phyloP scores from a whole-genome alignment of 1,140 invertebrate species.

The Copidosoma floridanum region DNA sequence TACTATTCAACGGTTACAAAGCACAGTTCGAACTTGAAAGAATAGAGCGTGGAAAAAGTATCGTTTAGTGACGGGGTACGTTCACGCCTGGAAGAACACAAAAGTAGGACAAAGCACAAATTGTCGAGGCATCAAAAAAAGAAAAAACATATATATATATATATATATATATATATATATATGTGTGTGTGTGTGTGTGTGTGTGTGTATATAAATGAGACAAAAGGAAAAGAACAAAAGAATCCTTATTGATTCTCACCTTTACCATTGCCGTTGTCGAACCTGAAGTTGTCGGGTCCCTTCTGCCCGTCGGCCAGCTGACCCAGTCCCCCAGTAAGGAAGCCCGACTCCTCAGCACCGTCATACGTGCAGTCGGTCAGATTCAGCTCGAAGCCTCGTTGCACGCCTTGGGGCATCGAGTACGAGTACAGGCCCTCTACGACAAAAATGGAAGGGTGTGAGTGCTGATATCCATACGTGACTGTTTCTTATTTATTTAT shows the following conservation, averaged over 20 bases:
- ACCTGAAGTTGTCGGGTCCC: conserved; percentile 78
- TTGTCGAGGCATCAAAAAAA: no score
- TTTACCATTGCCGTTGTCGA: conserved; percentile 71
- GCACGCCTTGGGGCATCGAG: conserved; percentile 76
- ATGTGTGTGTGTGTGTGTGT: not conserved
- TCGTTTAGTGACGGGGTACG: no score
- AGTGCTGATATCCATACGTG: no score
- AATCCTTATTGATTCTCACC: conserved; percentile 53
- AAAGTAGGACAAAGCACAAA: no score
- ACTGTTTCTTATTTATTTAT: no score
- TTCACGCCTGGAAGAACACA: no score
- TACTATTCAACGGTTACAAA: no score
- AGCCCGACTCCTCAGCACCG: conserved; percentile 65
- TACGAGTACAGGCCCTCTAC: conserved; percentile 77
- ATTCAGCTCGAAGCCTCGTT: conserved; percentile 67
- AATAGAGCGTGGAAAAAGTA: no score
- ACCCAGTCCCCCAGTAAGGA: conserved; percentile 79
- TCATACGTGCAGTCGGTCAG: conserved; percentile 81
- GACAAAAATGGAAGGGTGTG: conserved; percentile 40
- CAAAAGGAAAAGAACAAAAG: no score
- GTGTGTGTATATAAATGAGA: no score
- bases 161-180: not conserved
- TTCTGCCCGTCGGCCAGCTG: conserved; percentile 86
- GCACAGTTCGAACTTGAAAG: no score
- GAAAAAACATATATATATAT: no score